phyloP scores from a whole-genome alignment of 2,888 invertebrate species.

The Zygogramma bicolorata region DNA sequence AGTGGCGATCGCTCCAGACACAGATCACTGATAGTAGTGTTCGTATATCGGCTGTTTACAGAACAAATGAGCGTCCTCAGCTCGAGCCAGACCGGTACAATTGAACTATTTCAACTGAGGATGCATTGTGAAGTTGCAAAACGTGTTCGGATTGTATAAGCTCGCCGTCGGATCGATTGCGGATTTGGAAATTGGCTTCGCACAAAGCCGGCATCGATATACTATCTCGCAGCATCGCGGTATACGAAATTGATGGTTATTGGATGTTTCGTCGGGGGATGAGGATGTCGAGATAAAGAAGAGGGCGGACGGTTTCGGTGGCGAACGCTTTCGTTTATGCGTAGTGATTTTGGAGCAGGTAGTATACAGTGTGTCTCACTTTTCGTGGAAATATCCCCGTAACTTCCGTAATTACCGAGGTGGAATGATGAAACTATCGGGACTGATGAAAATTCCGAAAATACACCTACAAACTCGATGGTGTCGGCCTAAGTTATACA shows the following conservation, averaged over 20 bases:
- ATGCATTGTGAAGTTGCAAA: slow-evolving; percentile 27
- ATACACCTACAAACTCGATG: too few species aligned
- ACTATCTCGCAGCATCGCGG: background rate
- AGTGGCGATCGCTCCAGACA: slow-evolving; percentile 22
- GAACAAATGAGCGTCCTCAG: slow-evolving; percentile 22
- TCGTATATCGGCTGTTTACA: slow-evolving; percentile 20
- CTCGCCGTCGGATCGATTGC: slow-evolving; percentile 9
- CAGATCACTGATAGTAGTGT: slow-evolving; percentile 20
- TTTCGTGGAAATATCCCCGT: too few species aligned
- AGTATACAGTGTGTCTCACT: too few species aligned
- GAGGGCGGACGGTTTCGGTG: background rate
- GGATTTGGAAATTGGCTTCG: slow-evolving; percentile 17
- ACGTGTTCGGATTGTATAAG: slow-evolving; percentile 31
- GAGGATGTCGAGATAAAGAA: slow-evolving; percentile 26
- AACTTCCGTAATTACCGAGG: too few species aligned
- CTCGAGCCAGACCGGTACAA: slow-evolving; percentile 13
- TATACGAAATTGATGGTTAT: slow-evolving; percentile 33
- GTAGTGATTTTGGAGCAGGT: too few species aligned
- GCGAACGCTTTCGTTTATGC: slow-evolving; percentile 8
- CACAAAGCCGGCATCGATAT: background rate
- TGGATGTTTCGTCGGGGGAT: slow-evolving; percentile 33
- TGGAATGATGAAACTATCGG: too few species aligned
- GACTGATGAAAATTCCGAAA: too few species aligned
- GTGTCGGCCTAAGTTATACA: too few species aligned
- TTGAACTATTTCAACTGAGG: slow-evolving; percentile 31